Conservation (phyloP, 2,888 invertebrate genomes). For the Caenorhabditis japonica region DNA sequence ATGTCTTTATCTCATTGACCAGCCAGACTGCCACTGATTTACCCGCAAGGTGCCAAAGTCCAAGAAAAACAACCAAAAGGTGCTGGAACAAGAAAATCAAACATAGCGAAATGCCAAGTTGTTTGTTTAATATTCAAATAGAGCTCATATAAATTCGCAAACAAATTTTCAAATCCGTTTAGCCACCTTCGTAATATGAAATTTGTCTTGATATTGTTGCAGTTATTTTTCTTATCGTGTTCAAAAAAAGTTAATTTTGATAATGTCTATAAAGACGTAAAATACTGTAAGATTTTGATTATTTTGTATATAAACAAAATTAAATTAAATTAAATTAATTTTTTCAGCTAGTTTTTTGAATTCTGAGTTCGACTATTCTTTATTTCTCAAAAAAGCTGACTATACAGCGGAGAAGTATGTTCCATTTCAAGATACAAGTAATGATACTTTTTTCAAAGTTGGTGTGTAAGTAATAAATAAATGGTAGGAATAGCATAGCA, state of each 20-base stretch:
- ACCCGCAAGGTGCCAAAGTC: background rate
- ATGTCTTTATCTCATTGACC: too few relatives aligned
- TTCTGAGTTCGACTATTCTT: slow-evolving; percentile 57
- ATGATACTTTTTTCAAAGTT: slow-evolving; percentile 62
- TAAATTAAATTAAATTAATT: background rate
- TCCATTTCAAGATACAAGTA: slow-evolving; percentile 62
- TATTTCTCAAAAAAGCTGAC: slow-evolving; percentile 51
- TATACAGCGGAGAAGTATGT: slow-evolving; percentile 55
- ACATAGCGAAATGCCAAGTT: background rate
- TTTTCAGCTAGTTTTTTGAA: slow-evolving; percentile 55
- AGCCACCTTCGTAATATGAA: slow-evolving; percentile 3
- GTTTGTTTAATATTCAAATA: background rate
- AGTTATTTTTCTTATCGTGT: background rate
- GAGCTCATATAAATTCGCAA: too few relatives aligned
- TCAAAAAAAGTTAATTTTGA: slow-evolving; percentile 43
- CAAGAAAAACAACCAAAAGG: background rate
- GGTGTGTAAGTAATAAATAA: slow-evolving; percentile 51
- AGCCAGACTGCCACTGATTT: too few relatives aligned
- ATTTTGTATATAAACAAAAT: background rate
- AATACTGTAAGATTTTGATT: slow-evolving; percentile 28
- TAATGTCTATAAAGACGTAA: slow-evolving; percentile 32
- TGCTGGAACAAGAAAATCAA: slow-evolving; percentile 2
- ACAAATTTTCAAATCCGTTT: slow-evolving; percentile 21
- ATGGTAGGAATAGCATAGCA: too few relatives aligned
- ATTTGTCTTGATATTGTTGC: background rate